A percentile compares a stretch with the other conserved stretches of the same genome.
Conservation (phyloP, 2,888 invertebrate genomes). For the Cephus runcator region DNA sequence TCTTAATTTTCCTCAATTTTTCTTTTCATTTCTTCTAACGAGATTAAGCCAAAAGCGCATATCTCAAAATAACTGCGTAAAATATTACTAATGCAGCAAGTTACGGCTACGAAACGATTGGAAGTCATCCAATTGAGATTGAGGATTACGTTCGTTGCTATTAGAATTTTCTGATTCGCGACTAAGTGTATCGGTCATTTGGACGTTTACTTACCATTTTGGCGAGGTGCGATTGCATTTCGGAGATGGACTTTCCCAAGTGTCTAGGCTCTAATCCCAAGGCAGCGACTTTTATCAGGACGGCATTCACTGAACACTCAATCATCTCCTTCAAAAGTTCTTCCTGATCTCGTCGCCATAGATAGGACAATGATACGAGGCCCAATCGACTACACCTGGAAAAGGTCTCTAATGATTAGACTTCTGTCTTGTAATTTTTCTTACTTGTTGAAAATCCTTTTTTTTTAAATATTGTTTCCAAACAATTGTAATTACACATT, state of each 20-base stretch:
- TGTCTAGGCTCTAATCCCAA: slow-evolving; percentile 91
- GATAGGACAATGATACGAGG: slow-evolving; percentile 88
- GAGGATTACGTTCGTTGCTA: slow-evolving; percentile 19
- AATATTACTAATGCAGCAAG: slow-evolving; percentile 33
- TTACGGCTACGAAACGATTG: slow-evolving; percentile 24
- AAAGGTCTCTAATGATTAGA: slow-evolving; percentile 17
- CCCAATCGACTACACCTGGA: slow-evolving; percentile 89
- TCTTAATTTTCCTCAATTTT: neutral
- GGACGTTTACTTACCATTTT: slow-evolving; percentile 73
- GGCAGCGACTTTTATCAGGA: slow-evolving; percentile 97
- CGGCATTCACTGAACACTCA: slow-evolving; percentile 88
- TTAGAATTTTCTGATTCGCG: slow-evolving; percentile 19
- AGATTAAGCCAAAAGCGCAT: slow-evolving; percentile 27
- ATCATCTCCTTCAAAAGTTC: slow-evolving; percentile 98
- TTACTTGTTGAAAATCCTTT: neutral
- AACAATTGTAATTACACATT: slow-evolving; percentile 83
- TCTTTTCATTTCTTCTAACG: slow-evolving; percentile 16
- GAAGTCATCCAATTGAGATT: slow-evolving; percentile 36
- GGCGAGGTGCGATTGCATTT: slow-evolving; percentile 88
- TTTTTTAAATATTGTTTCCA: neutral
- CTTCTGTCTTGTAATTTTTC: neutral
- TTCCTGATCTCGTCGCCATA: slow-evolving; percentile 96
- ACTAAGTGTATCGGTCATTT: slow-evolving; percentile 10
- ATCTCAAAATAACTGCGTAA: slow-evolving; percentile 45
- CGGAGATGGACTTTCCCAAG: slow-evolving; percentile 85